phyloP scores from a whole-genome alignment of 2,797 vertebrate genomes.

The Odontamblyopus rebecca region DNA sequence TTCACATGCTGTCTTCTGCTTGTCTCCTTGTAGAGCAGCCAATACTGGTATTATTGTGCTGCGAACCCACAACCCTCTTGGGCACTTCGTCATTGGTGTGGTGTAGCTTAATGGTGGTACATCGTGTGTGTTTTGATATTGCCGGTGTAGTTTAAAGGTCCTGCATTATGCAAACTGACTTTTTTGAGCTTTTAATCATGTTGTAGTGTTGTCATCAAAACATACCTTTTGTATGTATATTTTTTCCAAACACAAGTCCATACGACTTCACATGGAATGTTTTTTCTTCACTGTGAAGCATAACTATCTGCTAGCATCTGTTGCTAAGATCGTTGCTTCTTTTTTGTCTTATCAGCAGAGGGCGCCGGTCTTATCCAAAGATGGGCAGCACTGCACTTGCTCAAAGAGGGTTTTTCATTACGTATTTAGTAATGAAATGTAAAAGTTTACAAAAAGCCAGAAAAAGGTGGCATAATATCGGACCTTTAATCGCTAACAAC shows the following conservation, averaged over 20 bases:
- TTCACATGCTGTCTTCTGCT: constrained; percentile 30
- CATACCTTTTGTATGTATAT: background rate
- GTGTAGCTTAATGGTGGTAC: constrained; percentile 17
- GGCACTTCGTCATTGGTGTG: constrained; percentile 35
- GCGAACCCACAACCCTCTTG: constrained; percentile 32
- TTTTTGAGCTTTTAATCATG: constrained; percentile 7
- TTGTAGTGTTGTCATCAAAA: constrained; percentile 1
- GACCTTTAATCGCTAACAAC: constrained; percentile 6
- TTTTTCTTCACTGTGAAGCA: constrained; percentile 3
- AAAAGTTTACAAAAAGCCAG: constrained; percentile 7
- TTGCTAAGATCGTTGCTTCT: constrained; percentile 2
- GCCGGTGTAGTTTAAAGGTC: constrained; percentile 5
- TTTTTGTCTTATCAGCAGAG: background rate
- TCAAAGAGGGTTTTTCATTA: constrained; percentile 8
- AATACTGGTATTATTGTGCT: constrained; percentile 30
- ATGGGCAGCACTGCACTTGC: background rate
- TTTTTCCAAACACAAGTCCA: background rate
- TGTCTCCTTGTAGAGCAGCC: constrained; percentile 9
- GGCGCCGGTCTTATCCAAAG: background rate
- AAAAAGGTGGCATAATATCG: background rate
- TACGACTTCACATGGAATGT: background rate
- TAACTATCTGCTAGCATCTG: constrained; percentile 5
- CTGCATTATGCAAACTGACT: background rate
- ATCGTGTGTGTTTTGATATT: constrained; percentile 14
- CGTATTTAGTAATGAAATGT: constrained; percentile 3